Percentiles rank a stretch among this genome's conserved stretches.
These are phyloP conservation scores for Acleris cristana DNA, from an alignment of 2,888 invertebrate genomes.

Conservation along the genomic window DNA sequence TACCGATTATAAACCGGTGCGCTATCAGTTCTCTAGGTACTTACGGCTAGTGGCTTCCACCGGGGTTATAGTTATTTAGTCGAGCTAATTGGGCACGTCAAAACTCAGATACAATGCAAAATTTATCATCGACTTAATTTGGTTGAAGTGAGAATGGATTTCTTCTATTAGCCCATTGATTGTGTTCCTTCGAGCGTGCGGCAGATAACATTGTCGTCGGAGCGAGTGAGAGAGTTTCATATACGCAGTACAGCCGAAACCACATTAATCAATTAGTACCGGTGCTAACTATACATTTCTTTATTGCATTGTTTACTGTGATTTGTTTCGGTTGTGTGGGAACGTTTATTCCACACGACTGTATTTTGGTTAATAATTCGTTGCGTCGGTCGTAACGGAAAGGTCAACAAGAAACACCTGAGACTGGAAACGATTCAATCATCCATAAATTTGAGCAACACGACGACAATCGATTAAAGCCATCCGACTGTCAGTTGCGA, in stretches of 20 bases:
- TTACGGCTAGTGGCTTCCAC: too few relatives aligned
- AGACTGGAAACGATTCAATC: constrained; percentile 9
- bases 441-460: constrained; percentile 1
- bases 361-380: constrained; percentile 14
- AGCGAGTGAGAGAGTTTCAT: constrained; percentile 16
- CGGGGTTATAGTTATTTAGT: too few relatives aligned
- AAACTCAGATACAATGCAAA: constrained; percentile 23
- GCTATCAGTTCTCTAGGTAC: too few relatives aligned
- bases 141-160: constrained; percentile 32
- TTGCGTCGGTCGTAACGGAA: constrained; percentile 7
- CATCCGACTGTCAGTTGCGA: background rate
- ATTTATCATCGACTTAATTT: constrained; percentile 29
- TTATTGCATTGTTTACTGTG: constrained; percentile 48
- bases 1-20: too few relatives aligned
- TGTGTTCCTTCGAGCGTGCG: constrained; percentile 21
- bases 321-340: constrained; percentile 39
- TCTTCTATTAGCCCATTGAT: constrained; percentile 29
- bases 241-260: constrained; percentile 48
- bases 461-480: background rate
- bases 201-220: constrained; percentile 23
- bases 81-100: constrained; percentile 28
- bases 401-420: constrained; percentile 21
- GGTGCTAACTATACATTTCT: constrained; percentile 48
- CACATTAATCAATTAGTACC: constrained; percentile 60
- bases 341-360: constrained; percentile 22